phyloP scores from a whole-genome alignment of 2,888 invertebrate species.

The Sinohyriopsis cumingii region DNA sequence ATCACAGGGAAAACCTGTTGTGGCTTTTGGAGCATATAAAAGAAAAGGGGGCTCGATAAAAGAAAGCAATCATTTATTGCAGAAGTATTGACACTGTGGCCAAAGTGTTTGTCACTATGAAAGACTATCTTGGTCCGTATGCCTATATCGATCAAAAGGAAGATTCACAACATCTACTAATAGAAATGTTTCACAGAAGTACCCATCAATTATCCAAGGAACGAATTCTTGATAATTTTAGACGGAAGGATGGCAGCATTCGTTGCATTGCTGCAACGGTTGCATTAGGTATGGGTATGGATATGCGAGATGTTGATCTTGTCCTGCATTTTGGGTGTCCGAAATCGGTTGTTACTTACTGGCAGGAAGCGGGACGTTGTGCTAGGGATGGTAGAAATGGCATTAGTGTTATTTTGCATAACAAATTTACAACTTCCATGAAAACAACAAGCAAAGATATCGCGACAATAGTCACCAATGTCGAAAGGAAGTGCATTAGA shows the following conservation, averaged over 20 bases:
- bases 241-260: conserved; percentile 12
- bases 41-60: conserved; percentile 7
- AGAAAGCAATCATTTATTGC: conserved; percentile 33
- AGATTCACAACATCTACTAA: conserved; percentile 19
- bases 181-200: conserved; percentile 36
- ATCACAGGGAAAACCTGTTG: conserved; percentile 5
- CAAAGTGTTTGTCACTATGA: conserved; percentile 25
- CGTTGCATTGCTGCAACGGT: conserved; percentile 26
- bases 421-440: conserved; percentile 17
- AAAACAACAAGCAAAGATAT: conserved; percentile 23
- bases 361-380: conserved; percentile 32
- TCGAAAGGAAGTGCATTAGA: conserved; percentile 10
- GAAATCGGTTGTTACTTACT: conserved; percentile 25
- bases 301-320: conserved; percentile 24
- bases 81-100: conserved; percentile 29
- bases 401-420: conserved; percentile 10
- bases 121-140: conserved; percentile 13
- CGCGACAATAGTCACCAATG: conserved; percentile 6
- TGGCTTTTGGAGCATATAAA: conserved; percentile 24
- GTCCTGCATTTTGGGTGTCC: conserved; percentile 24
- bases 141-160: conserved; percentile 19
- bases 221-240: conserved; percentile 19
- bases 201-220: conserved; percentile 25
- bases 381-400: conserved; percentile 22
- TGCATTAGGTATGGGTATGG: conserved; percentile 32